Conservation (phyloP, 2,888 invertebrate species). For the Ormyrus labotus region DNA sequence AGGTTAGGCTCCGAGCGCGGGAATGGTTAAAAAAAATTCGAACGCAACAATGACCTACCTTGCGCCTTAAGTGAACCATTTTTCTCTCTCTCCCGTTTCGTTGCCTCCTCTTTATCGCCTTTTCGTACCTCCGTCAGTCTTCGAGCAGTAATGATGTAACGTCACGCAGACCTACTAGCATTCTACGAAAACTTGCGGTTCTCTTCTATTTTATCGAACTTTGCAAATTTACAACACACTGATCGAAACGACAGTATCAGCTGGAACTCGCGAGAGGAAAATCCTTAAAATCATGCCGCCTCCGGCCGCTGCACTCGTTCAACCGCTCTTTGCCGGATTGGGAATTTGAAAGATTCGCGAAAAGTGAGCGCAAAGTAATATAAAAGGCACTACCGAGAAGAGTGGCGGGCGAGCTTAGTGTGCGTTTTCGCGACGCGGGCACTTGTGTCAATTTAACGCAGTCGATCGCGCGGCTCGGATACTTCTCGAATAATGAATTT, state of each 20-base stretch:
- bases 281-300: conserved; percentile 32
- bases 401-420: background rate
- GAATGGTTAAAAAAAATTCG: too few species aligned
- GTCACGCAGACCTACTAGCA: conserved; percentile 48
- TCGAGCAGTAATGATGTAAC: conserved; percentile 19
- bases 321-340: too few species aligned
- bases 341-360: too few species aligned
- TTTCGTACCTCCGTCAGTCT: too few species aligned
- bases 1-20: too few species aligned
- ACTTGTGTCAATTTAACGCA: conserved; percentile 40
- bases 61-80: conserved; percentile 69
- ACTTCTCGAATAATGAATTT: conserved; percentile 67
- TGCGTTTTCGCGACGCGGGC: conserved; percentile 3
- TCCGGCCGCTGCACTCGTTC: background rate
- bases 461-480: conserved; percentile 18
- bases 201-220: conserved; percentile 10
- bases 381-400: too few species aligned
- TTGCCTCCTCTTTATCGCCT: background rate
- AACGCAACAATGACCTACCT: conserved; percentile 62
- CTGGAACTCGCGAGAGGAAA: background rate
- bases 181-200: conserved; percentile 36
- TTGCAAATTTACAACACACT: conserved; percentile 16
- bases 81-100: conserved; percentile 33
- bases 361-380: too few species aligned
- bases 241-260: background rate